A percentile compares a stretch with the other conserved stretches of the same genome.
Evolutionary conservation across 2,113 vertebrate species (phyloP).

Genomic region (Girardinichthys multiradiatus): DNA sequence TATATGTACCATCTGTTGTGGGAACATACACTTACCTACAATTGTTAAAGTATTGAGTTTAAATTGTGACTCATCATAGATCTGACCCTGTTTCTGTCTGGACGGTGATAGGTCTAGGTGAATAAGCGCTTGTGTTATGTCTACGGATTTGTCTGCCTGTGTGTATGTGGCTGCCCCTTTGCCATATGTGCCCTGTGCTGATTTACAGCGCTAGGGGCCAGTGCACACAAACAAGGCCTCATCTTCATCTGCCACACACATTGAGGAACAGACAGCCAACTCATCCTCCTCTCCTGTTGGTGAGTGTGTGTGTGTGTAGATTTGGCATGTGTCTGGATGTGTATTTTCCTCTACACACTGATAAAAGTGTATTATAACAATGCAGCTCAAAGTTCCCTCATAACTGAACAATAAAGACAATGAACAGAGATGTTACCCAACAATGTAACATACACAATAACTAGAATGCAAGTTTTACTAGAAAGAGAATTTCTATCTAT

Average conservation of each 20-base stretch:
- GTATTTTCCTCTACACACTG: slow-evolving; percentile 9
- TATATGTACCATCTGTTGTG: background rate
- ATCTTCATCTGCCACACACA: slow-evolving; percentile 73
- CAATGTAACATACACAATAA: slow-evolving; percentile 15
- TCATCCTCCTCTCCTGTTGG: slow-evolving; percentile 6
- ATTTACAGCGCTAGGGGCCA: slow-evolving; percentile 69
- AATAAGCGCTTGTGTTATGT: slow-evolving; percentile 52
- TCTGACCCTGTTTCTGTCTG: slow-evolving; percentile 41
- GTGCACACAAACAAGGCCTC: slow-evolving; percentile 68
- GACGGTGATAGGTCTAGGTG: slow-evolving; percentile 42
- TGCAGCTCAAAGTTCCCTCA: slow-evolving; percentile 38
- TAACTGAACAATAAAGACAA: slow-evolving; percentile 25
- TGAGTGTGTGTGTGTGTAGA: slow-evolving; percentile 6
- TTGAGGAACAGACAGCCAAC: slow-evolving; percentile 50
- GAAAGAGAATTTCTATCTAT: slow-evolving; percentile 43
- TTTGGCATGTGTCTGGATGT: background rate
- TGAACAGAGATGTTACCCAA: slow-evolving; percentile 3
- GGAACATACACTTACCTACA: slow-evolving; percentile 21
- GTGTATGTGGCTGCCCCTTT: slow-evolving; percentile 41
- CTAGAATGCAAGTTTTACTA: slow-evolving; percentile 15
- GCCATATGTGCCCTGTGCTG: slow-evolving; percentile 68
- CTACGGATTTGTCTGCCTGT: slow-evolving; percentile 25
- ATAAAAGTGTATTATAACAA: slow-evolving; percentile 17
- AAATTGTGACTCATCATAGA: slow-evolving; percentile 34
- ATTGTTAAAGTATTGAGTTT: slow-evolving; percentile 9